Conservation (phyloP, 2,888 invertebrate genomes). For the Xylota segnis region DNA sequence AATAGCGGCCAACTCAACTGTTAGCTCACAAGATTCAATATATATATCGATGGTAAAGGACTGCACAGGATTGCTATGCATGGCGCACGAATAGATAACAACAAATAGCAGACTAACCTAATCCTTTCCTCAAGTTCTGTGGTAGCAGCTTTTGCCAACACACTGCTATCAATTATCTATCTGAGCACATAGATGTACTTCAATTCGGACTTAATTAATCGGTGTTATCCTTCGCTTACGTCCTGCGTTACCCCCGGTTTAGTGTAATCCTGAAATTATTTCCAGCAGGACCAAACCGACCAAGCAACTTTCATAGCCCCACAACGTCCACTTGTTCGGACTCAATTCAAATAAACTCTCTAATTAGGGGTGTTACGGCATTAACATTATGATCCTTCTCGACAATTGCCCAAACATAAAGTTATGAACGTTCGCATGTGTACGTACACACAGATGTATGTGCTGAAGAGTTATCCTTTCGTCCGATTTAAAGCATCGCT, state of each 20-base stretch:
- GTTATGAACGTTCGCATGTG: slow-evolving; percentile 56
- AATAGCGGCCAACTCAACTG: no score
- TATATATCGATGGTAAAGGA: no score
- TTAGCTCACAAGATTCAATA: no score
- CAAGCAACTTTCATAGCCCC: not conserved
- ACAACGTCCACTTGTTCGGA: slow-evolving; percentile 1
- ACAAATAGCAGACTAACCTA: not conserved
- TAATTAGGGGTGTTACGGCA: slow-evolving; percentile 76
- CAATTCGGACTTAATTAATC: slow-evolving; percentile 59
- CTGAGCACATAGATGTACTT: slow-evolving; percentile 25
- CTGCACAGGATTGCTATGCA: no score
- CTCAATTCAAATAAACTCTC: slow-evolving; percentile 70
- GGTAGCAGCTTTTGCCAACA: not conserved
- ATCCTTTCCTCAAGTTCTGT: not conserved
- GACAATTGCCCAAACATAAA: slow-evolving; percentile 75
- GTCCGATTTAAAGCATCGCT: slow-evolving; percentile 58
- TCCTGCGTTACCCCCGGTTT: slow-evolving; percentile 20
- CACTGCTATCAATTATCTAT: slow-evolving; percentile 29
- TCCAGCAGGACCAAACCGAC: slow-evolving; percentile 17
- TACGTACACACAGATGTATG: not conserved
- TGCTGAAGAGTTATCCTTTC: slow-evolving; percentile 21
- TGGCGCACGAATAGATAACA: no score
- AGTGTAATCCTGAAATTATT: slow-evolving; percentile 46
- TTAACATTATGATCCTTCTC: slow-evolving; percentile 76
- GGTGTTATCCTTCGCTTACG: slow-evolving; percentile 57